Evolutionary conservation across 2,113 vertebrate genomes (phyloP).

Genomic region (Halichoerus grypus): DNA sequence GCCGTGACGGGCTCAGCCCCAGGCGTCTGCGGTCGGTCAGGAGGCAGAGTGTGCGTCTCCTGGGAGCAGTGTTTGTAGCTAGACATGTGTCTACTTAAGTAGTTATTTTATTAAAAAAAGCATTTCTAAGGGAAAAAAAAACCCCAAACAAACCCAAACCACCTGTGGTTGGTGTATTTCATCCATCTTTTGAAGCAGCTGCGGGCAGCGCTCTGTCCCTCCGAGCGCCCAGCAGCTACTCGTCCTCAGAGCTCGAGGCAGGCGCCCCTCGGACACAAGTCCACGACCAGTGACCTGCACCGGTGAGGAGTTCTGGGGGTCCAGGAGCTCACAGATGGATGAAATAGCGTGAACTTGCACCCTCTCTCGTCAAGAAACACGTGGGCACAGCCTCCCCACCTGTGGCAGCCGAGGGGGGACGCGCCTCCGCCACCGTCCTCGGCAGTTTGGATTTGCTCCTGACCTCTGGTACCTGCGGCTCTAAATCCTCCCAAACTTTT

Average conservation of each 20-base stretch:
- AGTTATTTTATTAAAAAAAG: background rate
- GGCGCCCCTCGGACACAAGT: fast-evolving
- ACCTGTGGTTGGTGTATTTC: background rate
- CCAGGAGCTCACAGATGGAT: fast-evolving
- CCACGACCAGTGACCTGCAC: fast-evolving
- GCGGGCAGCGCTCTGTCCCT: fast-evolving
- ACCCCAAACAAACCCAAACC: too few species aligned
- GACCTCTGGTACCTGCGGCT: background rate
- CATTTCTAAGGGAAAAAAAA: background rate
- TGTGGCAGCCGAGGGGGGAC: fast-evolving
- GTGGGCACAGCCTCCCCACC: background rate
- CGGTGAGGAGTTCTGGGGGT: fast-evolving
- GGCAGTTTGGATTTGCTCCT: fast-evolving
- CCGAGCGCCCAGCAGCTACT: fast-evolving
- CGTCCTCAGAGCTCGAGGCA: fast-evolving
- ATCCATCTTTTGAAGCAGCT: fast-evolving
- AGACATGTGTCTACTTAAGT: background rate
- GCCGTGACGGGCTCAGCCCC: background rate
- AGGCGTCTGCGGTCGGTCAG: background rate
- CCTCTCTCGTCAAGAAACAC: fast-evolving
- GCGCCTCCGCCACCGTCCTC: fast-evolving
- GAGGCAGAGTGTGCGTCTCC: background rate
- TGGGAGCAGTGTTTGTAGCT: background rate
- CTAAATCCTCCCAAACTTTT: background rate
- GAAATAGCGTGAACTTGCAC: fast-evolving